A percentile compares a stretch with the other conserved stretches of the same genome.
These are phyloP conservation scores for Tetranychus cinnabarinus DNA, from an alignment of 1,140 invertebrate species.

Conservation along the genomic window DNA sequence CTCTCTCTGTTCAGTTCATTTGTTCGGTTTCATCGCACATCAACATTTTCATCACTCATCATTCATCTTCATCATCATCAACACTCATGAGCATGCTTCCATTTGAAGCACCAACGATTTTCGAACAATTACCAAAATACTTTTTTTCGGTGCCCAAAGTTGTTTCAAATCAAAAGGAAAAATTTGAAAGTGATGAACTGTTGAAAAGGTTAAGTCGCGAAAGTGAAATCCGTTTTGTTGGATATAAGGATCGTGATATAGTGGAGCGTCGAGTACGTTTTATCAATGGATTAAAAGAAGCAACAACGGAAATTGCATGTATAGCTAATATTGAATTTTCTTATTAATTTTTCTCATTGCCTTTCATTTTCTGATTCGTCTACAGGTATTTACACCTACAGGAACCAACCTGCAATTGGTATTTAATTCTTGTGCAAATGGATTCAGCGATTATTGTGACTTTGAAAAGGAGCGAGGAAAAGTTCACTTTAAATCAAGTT, in stretches of 20 bases:
- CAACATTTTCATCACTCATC: too few relatives aligned
- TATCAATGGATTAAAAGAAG: conserved; percentile 72
- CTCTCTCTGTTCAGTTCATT: too few relatives aligned
- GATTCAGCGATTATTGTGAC: conserved; percentile 41
- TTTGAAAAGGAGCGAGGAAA: conserved; percentile 55
- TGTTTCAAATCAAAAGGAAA: conserved; percentile 78
- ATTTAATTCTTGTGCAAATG: conserved; percentile 46
- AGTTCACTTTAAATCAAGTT: conserved; percentile 63
- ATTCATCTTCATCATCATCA: too few relatives aligned
- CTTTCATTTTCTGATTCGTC: conserved; percentile 10
- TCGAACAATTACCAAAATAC: conserved; percentile 49
- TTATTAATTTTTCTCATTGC: too few relatives aligned
- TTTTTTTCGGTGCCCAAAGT: conserved; percentile 87
- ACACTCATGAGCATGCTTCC: conserved; percentile 19
- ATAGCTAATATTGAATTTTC: too few relatives aligned
- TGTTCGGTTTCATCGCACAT: too few relatives aligned
- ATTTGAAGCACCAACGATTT: conserved; percentile 30
- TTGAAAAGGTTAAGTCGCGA: conserved; percentile 79
- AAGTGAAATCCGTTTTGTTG: conserved; percentile 83
- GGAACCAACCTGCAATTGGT: conserved; percentile 80
- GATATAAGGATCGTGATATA: conserved; percentile 63
- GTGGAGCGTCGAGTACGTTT: conserved; percentile 80
- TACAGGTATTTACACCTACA: conserved; percentile 77
- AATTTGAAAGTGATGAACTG: conserved; percentile 85
- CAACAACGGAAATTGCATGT: conserved; percentile 67